A percentile compares a stretch with the other conserved stretches of the same genome.
These are phyloP conservation scores for Antechinus flavipes DNA, from an alignment of 2,113 vertebrate species.

Conservation along the genomic window DNA sequence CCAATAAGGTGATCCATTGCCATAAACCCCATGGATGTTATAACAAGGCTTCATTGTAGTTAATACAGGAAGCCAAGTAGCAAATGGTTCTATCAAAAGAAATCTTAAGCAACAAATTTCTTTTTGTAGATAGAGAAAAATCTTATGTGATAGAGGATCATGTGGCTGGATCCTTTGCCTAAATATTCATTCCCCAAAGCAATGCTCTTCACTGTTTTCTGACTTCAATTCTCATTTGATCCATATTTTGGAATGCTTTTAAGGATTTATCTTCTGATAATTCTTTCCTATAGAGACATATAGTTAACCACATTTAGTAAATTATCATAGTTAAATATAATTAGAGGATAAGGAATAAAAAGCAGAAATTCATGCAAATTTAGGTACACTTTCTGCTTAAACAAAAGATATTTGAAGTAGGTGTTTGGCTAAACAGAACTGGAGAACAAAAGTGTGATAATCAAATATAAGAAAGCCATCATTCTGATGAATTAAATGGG, in stretches of 20 bases:
- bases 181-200: constrained; percentile 47
- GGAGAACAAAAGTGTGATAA: constrained; percentile 8
- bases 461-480: constrained; percentile 45
- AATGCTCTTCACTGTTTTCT: constrained; percentile 35
- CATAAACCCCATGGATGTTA: constrained; percentile 49
- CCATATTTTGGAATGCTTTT: not conserved
- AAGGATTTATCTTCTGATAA: constrained; percentile 18
- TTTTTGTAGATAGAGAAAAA: constrained; percentile 52
- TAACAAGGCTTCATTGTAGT: constrained; percentile 66
- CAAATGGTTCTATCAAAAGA: constrained; percentile 66
- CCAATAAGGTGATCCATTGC: constrained; percentile 65
- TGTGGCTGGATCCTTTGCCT: constrained; percentile 48
- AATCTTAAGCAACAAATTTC: constrained; percentile 58
- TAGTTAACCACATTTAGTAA: not conserved
- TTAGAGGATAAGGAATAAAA: not conserved
- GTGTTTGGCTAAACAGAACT: not conserved
- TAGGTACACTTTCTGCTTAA: constrained; percentile 43
- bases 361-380: constrained; percentile 40
- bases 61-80: constrained; percentile 53
- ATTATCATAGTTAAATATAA: not conserved
- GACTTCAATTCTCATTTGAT: constrained; percentile 14
- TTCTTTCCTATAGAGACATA: not conserved
- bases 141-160: constrained; percentile 19
- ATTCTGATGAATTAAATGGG: constrained; percentile 11
- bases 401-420: constrained; percentile 43